Evolutionary conservation across 1,140 invertebrate species (phyloP), one percentile per base, ranked within the genome.

Genomic region (Drosophila kepulauana): DNA sequence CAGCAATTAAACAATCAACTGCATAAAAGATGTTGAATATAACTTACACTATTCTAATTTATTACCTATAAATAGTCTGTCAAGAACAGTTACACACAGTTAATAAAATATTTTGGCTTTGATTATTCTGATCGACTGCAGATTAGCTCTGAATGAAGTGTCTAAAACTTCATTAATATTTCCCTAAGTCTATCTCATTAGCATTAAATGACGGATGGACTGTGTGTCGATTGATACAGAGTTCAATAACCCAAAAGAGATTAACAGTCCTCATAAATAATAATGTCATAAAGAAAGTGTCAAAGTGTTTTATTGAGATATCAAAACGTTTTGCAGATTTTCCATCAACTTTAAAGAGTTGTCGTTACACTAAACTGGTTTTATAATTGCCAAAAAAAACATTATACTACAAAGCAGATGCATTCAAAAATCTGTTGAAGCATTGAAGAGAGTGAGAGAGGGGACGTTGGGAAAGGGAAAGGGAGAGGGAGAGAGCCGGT

Each of bases 311-410:
- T 59, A 80, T 71, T 66, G 38, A 64, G 67, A 45, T 54, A 51
- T 45, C 69, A 61, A 81, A 38, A 15, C 45, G 45, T 73, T 82
- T 78, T 62, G 61, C 84, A 73, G 68, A 67, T 88, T 77, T 82
- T 74, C 20, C 56, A 79, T 46, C 78, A 57, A 48, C 33, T 54
- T 78, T 71, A 48, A 52, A 43, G 41, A 51, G 20, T 48, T 43
- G 25, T 64, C 38, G 74, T 84, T 88, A 68, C 73, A 78, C 71
- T 80, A 87, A 88, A 87, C 84, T 71, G 84, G 84, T 88, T 87
- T 88, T 77, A 43, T 68, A 72, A 84, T 79, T 84, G 66, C 66
- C 69, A 48, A 49, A 71, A 11, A 48, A 43, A 43, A 38, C 3
- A 43, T 4, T 43, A 43, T 13, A 43, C 3, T 43, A 30, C 25